Conservation (phyloP, 2,113 vertebrate species). For the Pipra filicauda region DNA sequence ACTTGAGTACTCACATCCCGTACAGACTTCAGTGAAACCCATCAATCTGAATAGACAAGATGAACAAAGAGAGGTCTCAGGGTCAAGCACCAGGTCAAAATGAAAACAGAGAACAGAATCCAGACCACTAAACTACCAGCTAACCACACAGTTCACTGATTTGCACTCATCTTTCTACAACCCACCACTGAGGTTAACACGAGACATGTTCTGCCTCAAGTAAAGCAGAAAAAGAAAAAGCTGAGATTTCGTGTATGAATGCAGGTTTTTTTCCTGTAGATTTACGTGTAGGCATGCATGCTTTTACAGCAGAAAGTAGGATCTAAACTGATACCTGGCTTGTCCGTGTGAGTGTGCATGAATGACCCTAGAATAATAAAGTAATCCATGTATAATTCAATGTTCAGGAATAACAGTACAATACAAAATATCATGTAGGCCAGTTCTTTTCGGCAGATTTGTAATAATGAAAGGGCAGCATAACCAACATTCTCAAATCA, state of each 20-base stretch:
- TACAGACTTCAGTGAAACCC: not conserved
- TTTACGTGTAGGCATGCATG: not conserved
- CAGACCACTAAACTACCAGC: not conserved
- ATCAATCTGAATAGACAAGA: not conserved
- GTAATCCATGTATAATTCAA: not conserved
- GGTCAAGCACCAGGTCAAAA: not conserved
- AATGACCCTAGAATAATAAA: not conserved
- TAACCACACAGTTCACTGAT: not conserved
- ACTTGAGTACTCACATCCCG: not conserved
- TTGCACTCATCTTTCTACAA: not conserved
- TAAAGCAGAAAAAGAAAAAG: not conserved
- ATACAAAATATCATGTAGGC: not conserved
- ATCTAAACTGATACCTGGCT: not conserved
- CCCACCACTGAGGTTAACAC: not conserved
- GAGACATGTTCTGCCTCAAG: not conserved
- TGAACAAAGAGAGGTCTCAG: not conserved
- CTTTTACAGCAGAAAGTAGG: not conserved
- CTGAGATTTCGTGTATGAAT: not conserved
- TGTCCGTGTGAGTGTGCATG: not conserved
- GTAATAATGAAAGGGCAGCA: not conserved
- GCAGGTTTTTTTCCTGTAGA: not conserved
- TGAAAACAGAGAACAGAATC: not conserved
- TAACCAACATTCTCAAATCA: not conserved
- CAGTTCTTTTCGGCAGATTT: not conserved
- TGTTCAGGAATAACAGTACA: not conserved